phyloP scores from a whole-genome alignment of 1,140 invertebrate species.

The Drosophila leontia region DNA sequence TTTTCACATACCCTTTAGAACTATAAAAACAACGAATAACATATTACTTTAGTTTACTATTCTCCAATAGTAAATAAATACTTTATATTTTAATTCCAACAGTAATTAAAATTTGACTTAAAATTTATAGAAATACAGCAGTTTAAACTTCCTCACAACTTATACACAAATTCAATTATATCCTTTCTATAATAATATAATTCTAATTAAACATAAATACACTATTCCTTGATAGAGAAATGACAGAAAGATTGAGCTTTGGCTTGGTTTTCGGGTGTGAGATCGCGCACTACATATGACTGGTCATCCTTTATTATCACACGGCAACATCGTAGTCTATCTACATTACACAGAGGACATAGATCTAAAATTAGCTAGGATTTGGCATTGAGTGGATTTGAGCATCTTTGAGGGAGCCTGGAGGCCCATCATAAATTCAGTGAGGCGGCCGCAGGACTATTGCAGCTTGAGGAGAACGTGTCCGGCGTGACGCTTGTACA shows the following conservation, averaged over 20 bases:
- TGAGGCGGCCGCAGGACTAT: constrained; percentile 33
- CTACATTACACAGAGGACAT: constrained; percentile 26
- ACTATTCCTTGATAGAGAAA: background rate
- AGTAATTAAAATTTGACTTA: background rate
- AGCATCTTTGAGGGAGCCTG: constrained; percentile 8
- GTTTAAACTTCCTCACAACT: background rate
- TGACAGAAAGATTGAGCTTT: background rate
- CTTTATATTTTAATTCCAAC: background rate
- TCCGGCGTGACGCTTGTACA: constrained; percentile 59
- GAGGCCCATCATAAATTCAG: constrained; percentile 24
- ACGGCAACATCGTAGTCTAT: constrained; percentile 26
- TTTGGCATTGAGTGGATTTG: constrained; percentile 46
- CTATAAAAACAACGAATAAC: background rate
- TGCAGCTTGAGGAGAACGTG: constrained; percentile 48
- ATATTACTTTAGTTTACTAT: background rate
- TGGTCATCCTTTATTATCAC: constrained; percentile 36
- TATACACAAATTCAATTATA: background rate
- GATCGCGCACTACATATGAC: constrained; percentile 7
- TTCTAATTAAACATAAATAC: background rate
- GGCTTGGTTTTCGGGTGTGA: constrained; percentile 11
- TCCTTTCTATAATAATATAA: background rate
- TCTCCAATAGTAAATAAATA: no score
- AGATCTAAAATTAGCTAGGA: constrained; percentile 36
- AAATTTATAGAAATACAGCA: no score
- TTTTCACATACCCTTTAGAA: background rate